phyloP scores from a whole-genome alignment of 2,113 vertebrate species.

The Plecotus auritus region DNA sequence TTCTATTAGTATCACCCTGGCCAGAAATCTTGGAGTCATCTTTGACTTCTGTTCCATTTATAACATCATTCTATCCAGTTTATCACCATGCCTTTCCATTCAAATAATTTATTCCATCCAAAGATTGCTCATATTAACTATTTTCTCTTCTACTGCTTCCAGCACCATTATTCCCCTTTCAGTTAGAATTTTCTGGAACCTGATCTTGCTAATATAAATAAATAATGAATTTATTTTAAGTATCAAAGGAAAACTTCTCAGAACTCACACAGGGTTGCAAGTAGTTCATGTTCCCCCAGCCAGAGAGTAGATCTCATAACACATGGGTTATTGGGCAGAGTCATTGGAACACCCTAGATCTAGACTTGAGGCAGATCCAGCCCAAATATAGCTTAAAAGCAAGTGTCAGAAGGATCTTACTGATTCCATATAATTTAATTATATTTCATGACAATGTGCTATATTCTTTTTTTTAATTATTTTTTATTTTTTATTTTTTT shows the following conservation, averaged over 20 bases:
- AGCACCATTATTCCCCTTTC: not conserved
- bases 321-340: not conserved
- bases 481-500: too few relatives aligned
- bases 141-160: not conserved
- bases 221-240: not conserved
- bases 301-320: not conserved
- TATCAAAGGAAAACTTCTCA: not conserved
- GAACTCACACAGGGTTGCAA: not conserved
- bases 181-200: not conserved
- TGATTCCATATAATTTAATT: not conserved
- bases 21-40: not conserved
- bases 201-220: not conserved
- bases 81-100: not conserved
- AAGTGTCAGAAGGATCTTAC: not conserved
- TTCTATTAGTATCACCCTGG: not conserved
- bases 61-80: not conserved
- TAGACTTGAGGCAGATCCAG: not conserved
- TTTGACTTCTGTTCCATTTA: not conserved
- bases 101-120: not conserved
- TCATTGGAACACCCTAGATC: not conserved
- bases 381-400: not conserved
- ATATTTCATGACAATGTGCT: not conserved
- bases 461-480: too few relatives aligned
- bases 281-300: not conserved
- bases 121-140: not conserved